Percentiles rank a stretch among this genome's conserved stretches.
Evolutionary conservation across 2,797 vertebrate species (phyloP).

Genomic region (Geotrypetes seraphini): DNA sequence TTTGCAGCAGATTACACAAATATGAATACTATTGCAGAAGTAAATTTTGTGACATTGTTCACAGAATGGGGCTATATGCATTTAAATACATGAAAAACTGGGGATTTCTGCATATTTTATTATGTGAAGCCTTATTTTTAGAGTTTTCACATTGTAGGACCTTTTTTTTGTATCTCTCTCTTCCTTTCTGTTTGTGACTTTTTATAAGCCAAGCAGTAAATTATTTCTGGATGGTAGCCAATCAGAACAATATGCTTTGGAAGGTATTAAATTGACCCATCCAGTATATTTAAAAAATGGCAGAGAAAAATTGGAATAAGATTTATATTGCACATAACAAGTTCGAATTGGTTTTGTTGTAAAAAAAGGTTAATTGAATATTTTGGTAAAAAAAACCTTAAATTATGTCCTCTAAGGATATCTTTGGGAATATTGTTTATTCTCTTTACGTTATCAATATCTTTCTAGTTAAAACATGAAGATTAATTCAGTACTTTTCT

Average conservation of each 20-base stretch:
- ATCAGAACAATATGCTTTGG: conserved; percentile 19
- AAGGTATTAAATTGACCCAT: conserved; percentile 27
- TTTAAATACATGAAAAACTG: no score
- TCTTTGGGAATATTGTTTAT: conserved; percentile 21
- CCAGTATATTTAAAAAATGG: conserved; percentile 23
- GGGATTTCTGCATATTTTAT: no score
- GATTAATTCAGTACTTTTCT: conserved; percentile 8
- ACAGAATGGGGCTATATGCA: no score
- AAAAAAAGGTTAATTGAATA: conserved; percentile 25
- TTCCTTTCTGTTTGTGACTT: conserved; percentile 25
- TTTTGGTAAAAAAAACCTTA: conserved; percentile 24
- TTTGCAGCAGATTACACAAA: no score
- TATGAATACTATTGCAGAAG: no score
- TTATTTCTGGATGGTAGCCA: conserved; percentile 16
- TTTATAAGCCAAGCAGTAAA: conserved; percentile 27
- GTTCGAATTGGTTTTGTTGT: conserved; percentile 21
- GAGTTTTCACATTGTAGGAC: no score
- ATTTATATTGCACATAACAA: conserved; percentile 26
- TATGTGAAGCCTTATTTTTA: no score
- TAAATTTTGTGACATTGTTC: no score
- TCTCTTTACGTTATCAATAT: conserved; percentile 11
- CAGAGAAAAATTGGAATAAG: conserved; percentile 1
- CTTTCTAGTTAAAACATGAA: no score
- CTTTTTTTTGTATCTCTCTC: conserved; percentile 24
- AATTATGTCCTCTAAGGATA: conserved; percentile 26